Percentiles rank a stretch among this genome's conserved stretches.
Conservation (phyloP, 2,797 vertebrate genomes). For the Propithecus perrieri region DNA sequence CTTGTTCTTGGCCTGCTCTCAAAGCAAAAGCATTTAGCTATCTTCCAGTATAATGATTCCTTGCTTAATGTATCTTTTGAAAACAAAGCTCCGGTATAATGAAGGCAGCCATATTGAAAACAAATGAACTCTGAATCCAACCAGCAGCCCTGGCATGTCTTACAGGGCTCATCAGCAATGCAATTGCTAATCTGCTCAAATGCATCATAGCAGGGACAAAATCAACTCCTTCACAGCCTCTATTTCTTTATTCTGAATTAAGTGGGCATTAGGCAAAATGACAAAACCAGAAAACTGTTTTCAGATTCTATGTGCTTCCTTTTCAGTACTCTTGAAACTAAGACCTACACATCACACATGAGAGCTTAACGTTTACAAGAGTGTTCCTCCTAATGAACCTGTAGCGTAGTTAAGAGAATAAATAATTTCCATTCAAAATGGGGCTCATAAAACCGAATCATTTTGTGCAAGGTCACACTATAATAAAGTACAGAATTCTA, state of each 20-base stretch:
- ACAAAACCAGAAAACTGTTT: conserved; percentile 22
- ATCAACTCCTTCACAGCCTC: background rate
- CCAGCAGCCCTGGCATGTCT: background rate
- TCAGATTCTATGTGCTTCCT: background rate
- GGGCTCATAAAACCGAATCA: background rate
- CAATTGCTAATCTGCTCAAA: background rate
- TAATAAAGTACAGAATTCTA: background rate
- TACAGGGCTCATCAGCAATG: background rate
- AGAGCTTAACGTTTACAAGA: background rate
- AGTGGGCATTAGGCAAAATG: background rate
- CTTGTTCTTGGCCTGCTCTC: background rate
- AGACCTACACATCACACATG: background rate
- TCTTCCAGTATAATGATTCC: background rate
- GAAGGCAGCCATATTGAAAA: background rate
- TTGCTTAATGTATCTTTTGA: conserved; percentile 16
- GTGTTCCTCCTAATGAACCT: background rate
- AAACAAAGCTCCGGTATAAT: background rate
- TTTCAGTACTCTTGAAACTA: background rate
- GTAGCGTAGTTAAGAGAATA: background rate
- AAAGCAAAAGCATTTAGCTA: background rate
- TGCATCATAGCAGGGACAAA: background rate
- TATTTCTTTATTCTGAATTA: background rate
- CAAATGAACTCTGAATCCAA: background rate
- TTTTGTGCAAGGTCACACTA: conserved; percentile 33
- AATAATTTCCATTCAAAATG: background rate